Conservation (phyloP, 2,113 vertebrate species). For the Isurus oxyrinchus region DNA sequence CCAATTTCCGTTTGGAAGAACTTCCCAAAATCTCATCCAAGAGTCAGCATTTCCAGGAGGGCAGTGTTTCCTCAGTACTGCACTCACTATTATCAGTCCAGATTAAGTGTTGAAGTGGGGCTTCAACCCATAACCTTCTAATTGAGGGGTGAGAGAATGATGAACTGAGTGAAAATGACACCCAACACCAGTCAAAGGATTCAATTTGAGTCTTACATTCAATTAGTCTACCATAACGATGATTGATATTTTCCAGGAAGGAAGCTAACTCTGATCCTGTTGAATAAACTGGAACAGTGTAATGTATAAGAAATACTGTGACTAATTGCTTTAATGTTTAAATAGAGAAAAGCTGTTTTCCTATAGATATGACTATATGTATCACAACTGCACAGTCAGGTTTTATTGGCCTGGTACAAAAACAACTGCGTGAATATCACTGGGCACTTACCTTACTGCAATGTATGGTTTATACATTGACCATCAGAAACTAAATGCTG, state of each 20-base stretch:
- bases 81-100: background rate
- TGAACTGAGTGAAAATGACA: background rate
- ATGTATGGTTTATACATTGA: background rate
- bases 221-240: background rate
- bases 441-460: background rate
- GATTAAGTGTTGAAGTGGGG: background rate
- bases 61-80: background rate
- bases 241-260: background rate
- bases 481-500: background rate
- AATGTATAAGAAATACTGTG: background rate
- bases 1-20: background rate
- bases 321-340: background rate
- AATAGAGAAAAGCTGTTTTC: background rate
- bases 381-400: background rate
- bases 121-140: background rate
- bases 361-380: background rate
- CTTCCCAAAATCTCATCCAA: background rate
- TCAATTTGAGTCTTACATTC: background rate
- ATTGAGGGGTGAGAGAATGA: background rate
- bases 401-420: background rate
- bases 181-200: background rate
- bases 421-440: background rate
- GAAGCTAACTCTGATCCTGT: background rate
- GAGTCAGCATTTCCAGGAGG: background rate
- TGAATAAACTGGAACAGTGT: background rate